Base-by-base conservation (phyloP, 1,140 invertebrate genomes). In the Neodiprion fabricii region DNA sequence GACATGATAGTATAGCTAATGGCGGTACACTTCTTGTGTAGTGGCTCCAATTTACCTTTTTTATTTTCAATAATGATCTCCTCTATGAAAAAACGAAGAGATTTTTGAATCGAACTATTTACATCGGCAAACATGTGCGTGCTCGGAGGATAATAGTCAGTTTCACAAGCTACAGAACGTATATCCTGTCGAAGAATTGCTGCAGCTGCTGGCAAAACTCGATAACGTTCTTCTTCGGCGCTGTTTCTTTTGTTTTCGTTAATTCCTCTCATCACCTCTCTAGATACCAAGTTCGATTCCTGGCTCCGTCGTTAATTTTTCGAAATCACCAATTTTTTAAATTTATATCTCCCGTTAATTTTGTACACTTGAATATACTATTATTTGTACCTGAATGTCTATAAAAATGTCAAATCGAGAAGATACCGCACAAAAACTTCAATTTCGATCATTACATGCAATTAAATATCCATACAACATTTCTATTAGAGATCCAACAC, bases 141-240 rank as follows among this genome's bases (percentile, higher is more conserved):
- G 40, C 70, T 23, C 10, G 79, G 68, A 21, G 78, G 78, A 75
- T 81, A 81, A 69, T 21, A 17, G 53, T 71, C 71, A 23, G 50
- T 73, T 11, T 76, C 75, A 76, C 74, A 77, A 10, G 71, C 67
- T 71, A 67, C n/a, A 61, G 81, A 78, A 50, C 79, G 70, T 47
- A 83, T 80, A 74, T 82, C 81, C 69, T 80, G 74, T 61, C 61
- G 11, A 72, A 82, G 78, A 67, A 83, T 82, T 70, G 50, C 74
- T 73, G 77, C 82, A 40, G 81, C 79, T 70, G 74, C 76, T 77
- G 77, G 47, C 47, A 80, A 73, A 47, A 81, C 61, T 48, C 79
- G 49, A 21, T 78, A 21, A 53, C 79, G 75, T 72, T 79, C 77
- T 77, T 75, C 76, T 17, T 67, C 40, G 14, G 53, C 53, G 48